Evolutionary conservation across 1,140 invertebrate genomes (phyloP).

Genomic region (Chrysopa pallens): DNA sequence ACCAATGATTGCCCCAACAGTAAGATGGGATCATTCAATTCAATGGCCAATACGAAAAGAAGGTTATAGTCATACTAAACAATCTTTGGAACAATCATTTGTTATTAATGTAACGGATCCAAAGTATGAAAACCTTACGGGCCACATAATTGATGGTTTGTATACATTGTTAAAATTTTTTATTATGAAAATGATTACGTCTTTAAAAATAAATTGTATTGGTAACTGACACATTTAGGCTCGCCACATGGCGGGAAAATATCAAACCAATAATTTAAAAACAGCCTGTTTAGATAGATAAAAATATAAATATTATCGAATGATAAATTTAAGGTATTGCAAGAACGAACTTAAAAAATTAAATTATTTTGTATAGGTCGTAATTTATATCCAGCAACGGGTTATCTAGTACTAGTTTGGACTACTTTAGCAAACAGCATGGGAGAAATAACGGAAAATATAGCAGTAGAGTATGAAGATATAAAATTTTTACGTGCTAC

Average conservation of each 20-base stretch:
- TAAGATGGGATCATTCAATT: constrained; percentile 53
- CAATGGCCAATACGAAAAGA: constrained; percentile 20
- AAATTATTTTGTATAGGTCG: constrained; percentile 19
- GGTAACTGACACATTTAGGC: no score
- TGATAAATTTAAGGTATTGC: no score
- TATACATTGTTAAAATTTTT: constrained; percentile 5
- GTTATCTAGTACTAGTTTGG: constrained; percentile 49
- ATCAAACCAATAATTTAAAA: background rate
- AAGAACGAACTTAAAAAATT: no score
- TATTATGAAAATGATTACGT: no score
- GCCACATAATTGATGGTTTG: constrained; percentile 47
- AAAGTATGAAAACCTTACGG: constrained; percentile 36
- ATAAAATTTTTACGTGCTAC: constrained; percentile 47
- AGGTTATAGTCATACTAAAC: background rate
- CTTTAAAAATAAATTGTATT: no score
- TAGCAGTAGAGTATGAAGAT: constrained; percentile 48
- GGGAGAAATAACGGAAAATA: constrained; percentile 32
- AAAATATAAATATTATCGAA: no score
- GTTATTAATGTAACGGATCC: constrained; percentile 24
- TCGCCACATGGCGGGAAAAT: no score
- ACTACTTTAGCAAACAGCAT: constrained; percentile 43
- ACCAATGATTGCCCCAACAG: constrained; percentile 45
- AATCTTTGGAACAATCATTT: constrained; percentile 17
- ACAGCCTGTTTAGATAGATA: no score
- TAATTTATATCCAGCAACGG: constrained; percentile 50